A percentile compares a stretch with the other conserved stretches of the same genome.
phyloP scores from a whole-genome alignment of 2,797 vertebrate genomes.

The Gadopsis marmoratus region DNA sequence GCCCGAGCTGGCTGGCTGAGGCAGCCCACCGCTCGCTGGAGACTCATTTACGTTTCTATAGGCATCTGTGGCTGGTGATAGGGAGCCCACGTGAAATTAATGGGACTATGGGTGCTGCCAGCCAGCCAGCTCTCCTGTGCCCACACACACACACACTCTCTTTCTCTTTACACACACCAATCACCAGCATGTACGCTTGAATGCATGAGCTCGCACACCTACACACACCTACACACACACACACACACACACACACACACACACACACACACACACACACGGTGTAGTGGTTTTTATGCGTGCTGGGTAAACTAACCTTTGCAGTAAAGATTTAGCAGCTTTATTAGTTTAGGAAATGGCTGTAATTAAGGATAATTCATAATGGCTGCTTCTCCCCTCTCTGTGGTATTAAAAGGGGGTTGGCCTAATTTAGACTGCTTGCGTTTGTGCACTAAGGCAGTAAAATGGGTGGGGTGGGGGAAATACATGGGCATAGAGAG shows the following conservation, averaged over 20 bases:
- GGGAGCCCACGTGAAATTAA: conserved; percentile 98
- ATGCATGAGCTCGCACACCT: conserved; percentile 65
- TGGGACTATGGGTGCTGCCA: conserved; percentile 90
- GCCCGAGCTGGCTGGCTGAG: conserved; percentile 85
- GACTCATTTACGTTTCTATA: conserved; percentile 98
- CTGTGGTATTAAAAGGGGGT: conserved; percentile 87
- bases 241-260: conserved; percentile 65
- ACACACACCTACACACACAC: conserved; percentile 21
- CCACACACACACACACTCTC: conserved; percentile 52
- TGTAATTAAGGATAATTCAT: conserved; percentile 99
- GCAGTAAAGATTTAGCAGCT: conserved; percentile 96
- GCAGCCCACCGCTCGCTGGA: conserved; percentile 87
- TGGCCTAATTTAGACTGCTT: conserved; percentile 90
- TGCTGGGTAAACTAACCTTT: conserved; percentile 93
- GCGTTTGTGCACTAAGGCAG: conserved; percentile 86
- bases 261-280: conserved; percentile 64
- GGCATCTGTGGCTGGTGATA: conserved; percentile 99
- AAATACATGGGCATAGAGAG: conserved; percentile 34
- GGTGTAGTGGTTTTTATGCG: conserved; percentile 83
- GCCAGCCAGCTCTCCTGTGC: conserved; percentile 85
- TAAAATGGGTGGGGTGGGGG: conserved; percentile 72
- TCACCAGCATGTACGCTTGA: conserved; percentile 73
- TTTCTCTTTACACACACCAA: conserved; percentile 64
- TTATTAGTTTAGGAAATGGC: conserved; percentile 98
- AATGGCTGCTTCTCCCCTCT: conserved; percentile 92